Conservation (phyloP, 2,113 vertebrate species). For the Callorhinus ursinus region DNA sequence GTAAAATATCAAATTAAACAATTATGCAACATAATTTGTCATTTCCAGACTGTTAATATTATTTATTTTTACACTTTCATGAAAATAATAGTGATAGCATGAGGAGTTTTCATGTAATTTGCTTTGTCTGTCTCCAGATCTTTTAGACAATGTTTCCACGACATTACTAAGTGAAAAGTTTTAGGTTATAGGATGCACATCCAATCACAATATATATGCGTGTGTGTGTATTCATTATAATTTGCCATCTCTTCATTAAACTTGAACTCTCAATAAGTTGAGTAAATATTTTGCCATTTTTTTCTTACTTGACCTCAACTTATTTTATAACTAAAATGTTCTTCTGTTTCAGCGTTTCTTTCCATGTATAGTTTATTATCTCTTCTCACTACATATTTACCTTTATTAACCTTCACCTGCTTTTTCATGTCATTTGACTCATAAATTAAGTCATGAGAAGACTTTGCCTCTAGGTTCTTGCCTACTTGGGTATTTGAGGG, state of each 20-base stretch:
- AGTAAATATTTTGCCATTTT: not conserved
- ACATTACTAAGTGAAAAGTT: not conserved
- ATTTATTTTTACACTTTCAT: not conserved
- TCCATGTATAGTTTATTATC: not conserved
- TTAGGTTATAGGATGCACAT: not conserved
- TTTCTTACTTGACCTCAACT: not conserved
- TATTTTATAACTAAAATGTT: not conserved
- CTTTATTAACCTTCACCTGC: not conserved
- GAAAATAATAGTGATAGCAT: not conserved
- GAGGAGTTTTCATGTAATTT: not conserved
- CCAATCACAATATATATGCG: not conserved
- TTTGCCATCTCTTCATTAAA: not conserved
- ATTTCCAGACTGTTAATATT: not conserved
- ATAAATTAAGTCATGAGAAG: slow-evolving; percentile 5
- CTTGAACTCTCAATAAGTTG: not conserved
- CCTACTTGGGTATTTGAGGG: not conserved
- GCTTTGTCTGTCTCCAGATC: not conserved
- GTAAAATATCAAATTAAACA: not conserved
- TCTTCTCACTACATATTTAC: not conserved
- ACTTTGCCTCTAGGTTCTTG: not conserved
- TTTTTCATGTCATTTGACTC: slow-evolving; percentile 25
- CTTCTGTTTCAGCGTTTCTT: not conserved
- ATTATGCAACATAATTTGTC: not conserved
- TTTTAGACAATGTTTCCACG: not conserved
- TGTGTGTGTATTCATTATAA: not conserved